Evolutionary conservation across 2,797 vertebrate genomes (phyloP), one percentile per base, ranked within the genome.

Genomic region (Harpagifer antarcticus): DNA sequence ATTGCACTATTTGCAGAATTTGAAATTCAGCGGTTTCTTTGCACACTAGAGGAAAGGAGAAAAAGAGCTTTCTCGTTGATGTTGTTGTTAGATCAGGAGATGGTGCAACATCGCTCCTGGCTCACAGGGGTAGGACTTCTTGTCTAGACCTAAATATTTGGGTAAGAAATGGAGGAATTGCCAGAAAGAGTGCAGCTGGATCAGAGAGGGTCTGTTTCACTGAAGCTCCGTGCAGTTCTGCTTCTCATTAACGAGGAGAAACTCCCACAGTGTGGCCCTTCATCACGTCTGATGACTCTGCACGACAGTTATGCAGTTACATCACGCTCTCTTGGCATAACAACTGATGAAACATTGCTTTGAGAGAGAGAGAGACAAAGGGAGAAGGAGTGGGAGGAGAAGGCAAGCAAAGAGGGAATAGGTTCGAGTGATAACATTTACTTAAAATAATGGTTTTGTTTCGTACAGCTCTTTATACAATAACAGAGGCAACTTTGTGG

Each of bases 71-170:
- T 57, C 53, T 74, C 8, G 5, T 37, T 37, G 33, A 37, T 37
- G 33, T 33, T 33, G 33, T 33, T 33, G 5, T 70, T 57, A 54
- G 37, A 55, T 62, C 49, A 74, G 78, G 73, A 88, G 78, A 62
- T 57, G 59, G 52, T 43, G 48, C 12, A 63, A 48, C 33, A 57
- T 14, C 73, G 13, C 53, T 44, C 17, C 40, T 65, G 80, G 85
- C 50, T 74, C 14, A 31, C 45, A 52, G 66, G 9, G 40, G 47
- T 62, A 40, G 62, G 45, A 43, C 0, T 10, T 61, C 68, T 82
- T 23, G 68, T 83, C 73, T 72, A 64, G 84, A 86, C 71, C 53
- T 65, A 91, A 89, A 89, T 90, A 91, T 90, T 82, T 89, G 68
- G 23, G 53, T 14, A 66, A 4, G 50, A 59, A 59, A 3, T 47